Percentiles rank a stretch among this genome's conserved stretches.
Evolutionary conservation across 2,797 vertebrate genomes (phyloP).

Genomic region (Neomorphus geoffroyi): DNA sequence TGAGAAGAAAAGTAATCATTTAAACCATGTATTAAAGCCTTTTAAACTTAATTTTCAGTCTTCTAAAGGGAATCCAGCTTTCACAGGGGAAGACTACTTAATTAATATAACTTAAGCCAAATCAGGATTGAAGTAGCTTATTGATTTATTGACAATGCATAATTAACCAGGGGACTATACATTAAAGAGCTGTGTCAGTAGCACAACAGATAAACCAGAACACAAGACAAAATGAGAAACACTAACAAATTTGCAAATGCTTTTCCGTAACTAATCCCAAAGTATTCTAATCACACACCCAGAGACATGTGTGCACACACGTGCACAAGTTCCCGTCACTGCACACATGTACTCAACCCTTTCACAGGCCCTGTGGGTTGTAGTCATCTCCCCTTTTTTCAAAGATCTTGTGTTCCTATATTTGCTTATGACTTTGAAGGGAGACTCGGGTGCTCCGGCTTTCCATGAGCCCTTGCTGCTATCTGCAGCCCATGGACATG

Average conservation of each 20-base stretch:
- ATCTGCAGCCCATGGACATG: background rate
- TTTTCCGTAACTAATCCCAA: background rate
- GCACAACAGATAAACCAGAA: background rate
- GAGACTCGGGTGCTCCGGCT: background rate
- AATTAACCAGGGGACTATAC: background rate
- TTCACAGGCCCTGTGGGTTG: background rate
- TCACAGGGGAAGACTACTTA: background rate
- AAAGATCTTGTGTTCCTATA: background rate
- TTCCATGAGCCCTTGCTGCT: background rate
- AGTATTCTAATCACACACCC: background rate
- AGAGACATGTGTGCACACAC: fast-evolving
- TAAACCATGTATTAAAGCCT: background rate
- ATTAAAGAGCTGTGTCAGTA: background rate
- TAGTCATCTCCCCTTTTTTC: background rate
- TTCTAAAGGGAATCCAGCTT: background rate
- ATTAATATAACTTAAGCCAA: background rate
- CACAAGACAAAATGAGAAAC: background rate
- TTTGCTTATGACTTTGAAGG: background rate
- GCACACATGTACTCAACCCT: background rate
- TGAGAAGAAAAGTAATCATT: background rate
- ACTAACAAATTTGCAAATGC: background rate
- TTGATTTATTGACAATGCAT: background rate
- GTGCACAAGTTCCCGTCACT: background rate
- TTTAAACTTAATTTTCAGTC: background rate
- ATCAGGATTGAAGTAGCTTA: background rate